Conservation (phyloP, 2,888 invertebrate genomes). For the Dusona sp. region DNA sequence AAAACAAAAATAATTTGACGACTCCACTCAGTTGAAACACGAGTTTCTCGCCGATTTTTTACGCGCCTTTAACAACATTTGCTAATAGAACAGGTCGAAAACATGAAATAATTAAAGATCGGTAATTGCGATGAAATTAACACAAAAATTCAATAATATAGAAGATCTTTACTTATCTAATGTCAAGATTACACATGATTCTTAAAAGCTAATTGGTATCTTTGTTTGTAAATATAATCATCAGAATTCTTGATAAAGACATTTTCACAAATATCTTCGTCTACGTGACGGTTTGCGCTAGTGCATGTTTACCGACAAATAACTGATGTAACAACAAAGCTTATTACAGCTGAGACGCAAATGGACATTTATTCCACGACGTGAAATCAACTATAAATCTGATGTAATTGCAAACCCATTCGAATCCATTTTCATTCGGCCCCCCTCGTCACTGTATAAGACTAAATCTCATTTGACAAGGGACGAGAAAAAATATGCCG, state of each 20-base stretch:
- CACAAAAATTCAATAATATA: conserved; percentile 60
- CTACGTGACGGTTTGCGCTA: conserved; percentile 28
- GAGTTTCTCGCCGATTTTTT: too few relatives aligned
- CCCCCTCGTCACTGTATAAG: background rate
- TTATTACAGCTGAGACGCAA: conserved; percentile 10
- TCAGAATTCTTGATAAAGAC: conserved; percentile 62
- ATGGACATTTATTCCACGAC: conserved; percentile 3
- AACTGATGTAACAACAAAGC: conserved; percentile 42
- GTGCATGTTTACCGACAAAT: conserved; percentile 27
- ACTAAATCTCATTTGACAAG: background rate
- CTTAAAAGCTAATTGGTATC: conserved; percentile 67
- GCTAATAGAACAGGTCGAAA: too few relatives aligned
- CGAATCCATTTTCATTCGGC: background rate
- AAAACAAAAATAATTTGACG: background rate
- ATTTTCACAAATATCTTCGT: conserved; percentile 34
- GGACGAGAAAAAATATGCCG: conserved; percentile 4
- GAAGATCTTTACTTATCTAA: conserved; percentile 68
- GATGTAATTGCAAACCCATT: background rate
- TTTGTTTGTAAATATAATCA: conserved; percentile 51
- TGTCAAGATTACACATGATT: conserved; percentile 65
- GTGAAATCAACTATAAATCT: background rate
- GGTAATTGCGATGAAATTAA: conserved; percentile 7
- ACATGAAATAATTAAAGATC: background rate
- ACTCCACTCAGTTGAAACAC: too few relatives aligned
- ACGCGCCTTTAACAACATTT: too few relatives aligned